phyloP scores from a whole-genome alignment of 1,140 invertebrate species.

The Drosophila trapezifrons region DNA sequence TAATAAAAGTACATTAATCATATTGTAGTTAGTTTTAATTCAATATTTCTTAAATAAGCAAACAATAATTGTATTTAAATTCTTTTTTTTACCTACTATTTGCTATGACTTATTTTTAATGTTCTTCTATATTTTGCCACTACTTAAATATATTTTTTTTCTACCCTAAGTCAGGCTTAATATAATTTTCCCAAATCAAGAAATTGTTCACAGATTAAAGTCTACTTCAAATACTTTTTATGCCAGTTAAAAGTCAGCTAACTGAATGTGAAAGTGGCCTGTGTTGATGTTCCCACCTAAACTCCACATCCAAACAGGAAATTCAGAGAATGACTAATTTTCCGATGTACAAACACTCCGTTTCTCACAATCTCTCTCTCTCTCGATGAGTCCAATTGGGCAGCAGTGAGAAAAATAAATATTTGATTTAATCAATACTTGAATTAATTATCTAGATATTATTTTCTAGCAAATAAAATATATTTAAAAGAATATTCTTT shows the following conservation, averaged over 20 bases:
- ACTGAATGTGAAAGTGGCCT: constrained; percentile 10
- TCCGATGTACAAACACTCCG: constrained; percentile 18
- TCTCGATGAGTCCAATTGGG: constrained; percentile 30
- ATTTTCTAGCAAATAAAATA: neutral
- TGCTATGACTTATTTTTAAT: no score
- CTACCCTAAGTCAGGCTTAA: neutral
- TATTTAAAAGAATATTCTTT: neutral
- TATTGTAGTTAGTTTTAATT: no score
- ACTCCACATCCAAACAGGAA: constrained; percentile 25
- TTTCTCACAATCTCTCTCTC: constrained; percentile 16
- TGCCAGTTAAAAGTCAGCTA: neutral
- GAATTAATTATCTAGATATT: no score
- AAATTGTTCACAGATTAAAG: neutral
- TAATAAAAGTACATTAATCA: no score
- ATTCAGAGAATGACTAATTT: constrained; percentile 50
- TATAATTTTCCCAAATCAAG: neutral
- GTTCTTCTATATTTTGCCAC: neutral
- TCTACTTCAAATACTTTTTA: neutral
- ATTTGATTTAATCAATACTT: no score
- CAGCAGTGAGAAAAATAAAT: neutral
- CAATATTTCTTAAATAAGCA: no score
- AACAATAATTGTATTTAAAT: no score
- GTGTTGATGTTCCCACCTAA: constrained; percentile 10
- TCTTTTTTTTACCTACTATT: neutral
- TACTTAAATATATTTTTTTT: neutral